Evolutionary conservation across 1,140 invertebrate genomes (phyloP).

Genomic region (Lepidotrigona ventralis): DNA sequence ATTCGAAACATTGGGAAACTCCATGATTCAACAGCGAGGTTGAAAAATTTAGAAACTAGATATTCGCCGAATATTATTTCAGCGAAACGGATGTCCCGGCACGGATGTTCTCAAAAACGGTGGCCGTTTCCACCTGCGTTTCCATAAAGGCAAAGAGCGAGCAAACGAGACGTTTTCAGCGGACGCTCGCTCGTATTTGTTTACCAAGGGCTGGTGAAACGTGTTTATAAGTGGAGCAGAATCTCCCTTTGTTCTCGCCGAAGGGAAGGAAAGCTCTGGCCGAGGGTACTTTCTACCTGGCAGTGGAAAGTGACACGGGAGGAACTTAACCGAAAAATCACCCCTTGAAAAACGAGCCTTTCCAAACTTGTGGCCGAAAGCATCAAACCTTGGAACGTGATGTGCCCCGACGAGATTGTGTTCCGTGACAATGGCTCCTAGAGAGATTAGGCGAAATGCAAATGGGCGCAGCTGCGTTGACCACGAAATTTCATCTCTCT

Average conservation of each 20-base stretch:
- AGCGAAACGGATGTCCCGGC: not conserved
- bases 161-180: constrained; percentile 36
- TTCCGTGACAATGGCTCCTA: constrained; percentile 38
- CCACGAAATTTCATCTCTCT: not conserved
- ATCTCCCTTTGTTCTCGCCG: constrained; percentile 68
- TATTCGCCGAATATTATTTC: not conserved
- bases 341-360: constrained; percentile 51
- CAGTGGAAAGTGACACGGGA: constrained; percentile 59
- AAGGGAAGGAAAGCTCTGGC: constrained; percentile 50
- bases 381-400: constrained; percentile 1
- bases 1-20: no score
- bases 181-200: constrained; percentile 57
- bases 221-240: constrained; percentile 72
- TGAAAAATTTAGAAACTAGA: no score
- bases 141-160: no score
- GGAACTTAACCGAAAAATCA: constrained; percentile 72
- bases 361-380: constrained; percentile 41
- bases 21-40: no score
- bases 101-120: not conserved
- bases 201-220: constrained; percentile 69
- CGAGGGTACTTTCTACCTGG: constrained; percentile 50
- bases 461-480: constrained; percentile 35
- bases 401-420: constrained; percentile 24
- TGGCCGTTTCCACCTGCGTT: constrained; percentile 18
- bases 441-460: constrained; percentile 28